Base-by-base conservation (phyloP, 2,888 invertebrate species). In the Rhagonycha lutea region DNA sequence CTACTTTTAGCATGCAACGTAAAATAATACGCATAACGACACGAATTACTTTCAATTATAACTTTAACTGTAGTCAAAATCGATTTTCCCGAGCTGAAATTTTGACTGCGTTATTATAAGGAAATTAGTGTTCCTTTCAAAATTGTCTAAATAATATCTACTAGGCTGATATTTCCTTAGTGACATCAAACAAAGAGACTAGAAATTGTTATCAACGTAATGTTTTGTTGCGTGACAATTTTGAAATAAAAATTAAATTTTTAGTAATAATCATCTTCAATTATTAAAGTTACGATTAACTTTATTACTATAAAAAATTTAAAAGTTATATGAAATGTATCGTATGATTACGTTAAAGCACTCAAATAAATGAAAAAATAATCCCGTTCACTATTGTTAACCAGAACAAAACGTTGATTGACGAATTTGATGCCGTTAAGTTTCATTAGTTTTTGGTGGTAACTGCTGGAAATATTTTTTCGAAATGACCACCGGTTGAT, bases 31-130 rank as follows among this genome's bases (percentile, higher is more conserved):
- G 72, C 73, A 70, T 78, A 75, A 73, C 73, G 73, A 70, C 78
- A 78, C 70, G 78, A 73, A 75, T 78, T 78, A 75, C 71, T 65
- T 78, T 68, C 75, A 78, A 78, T 78, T 78, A 78, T 74, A 68
- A n/a, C 23, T 23, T 26, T 24, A 65, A 26, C 26, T 65, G 63
- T 12, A 65, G n/a, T 18, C 11, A 62, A 24, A 24, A 65, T 65
- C 63, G 63, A 65, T 65, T 65, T 65, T 24, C 24, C 4, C 23
- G 63, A 65, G 26, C 63, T 14, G 9, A 65, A 65, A 65, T 65
- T 65, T 77, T 68, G 47, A 74, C 74, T 69, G 69, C 71, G 72
- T 74, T 72, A 77, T 77, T 76, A 70, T 71, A 71, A 68, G 77
- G 72, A 77, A 77, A 77, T 77, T 77, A 74, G 74, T 61, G 69